Evolutionary conservation across 2,113 vertebrate genomes (phyloP), one percentile per base, ranked within the genome.

Genomic region (Muscicapa adusta): DNA sequence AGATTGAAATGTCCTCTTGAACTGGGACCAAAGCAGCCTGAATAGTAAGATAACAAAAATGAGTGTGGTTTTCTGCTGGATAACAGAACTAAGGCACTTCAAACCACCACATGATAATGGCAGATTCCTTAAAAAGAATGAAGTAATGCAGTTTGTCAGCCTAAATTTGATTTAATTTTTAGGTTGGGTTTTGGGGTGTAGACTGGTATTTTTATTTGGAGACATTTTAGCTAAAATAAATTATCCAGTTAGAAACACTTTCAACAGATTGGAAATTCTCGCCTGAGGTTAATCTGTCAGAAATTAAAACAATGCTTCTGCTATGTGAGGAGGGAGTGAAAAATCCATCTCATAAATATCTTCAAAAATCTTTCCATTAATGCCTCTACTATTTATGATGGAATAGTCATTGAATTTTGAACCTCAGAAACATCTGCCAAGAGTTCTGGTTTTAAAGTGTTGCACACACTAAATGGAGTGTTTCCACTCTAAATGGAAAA

Each of bases 401-500:
- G 70, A 86, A 86, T 7, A 45, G 16, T 82, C 56, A 85, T 62
- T 83, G 50, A 92, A 91, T 89, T 82, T 70, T 89, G 51, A 93
- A 80, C 42, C 63, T 77, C 84, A 91, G 47, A 91, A 83, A 80
- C 12, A 94, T 80, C 63, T 89, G 47, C 86, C 61, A 89, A 76
- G 25, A 14, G 9, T 66, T 92, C 65, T 83, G 60, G 22, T 38
- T 94, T 92, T 70, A 43, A 29, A 91, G 20, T 62, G 6, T 8
- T 80, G 38, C 13, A 47, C 42, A 54, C n/a, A n/a, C n/a, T n/a
- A n/a, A n/a, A n/a, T n/a, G n/a, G n/a, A n/a, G n/a, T n/a, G n/a
- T n/a, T n/a, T n/a, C n/a, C n/a, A n/a, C n/a, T n/a, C n/a, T 54
- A 89, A 88, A 80, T 53, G 47, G 33, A 29, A 91, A 96, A 85